Evolutionary conservation across 2,888 invertebrate species (phyloP), one percentile per base, ranked within the genome.

Genomic region (Timandra comae): DNA sequence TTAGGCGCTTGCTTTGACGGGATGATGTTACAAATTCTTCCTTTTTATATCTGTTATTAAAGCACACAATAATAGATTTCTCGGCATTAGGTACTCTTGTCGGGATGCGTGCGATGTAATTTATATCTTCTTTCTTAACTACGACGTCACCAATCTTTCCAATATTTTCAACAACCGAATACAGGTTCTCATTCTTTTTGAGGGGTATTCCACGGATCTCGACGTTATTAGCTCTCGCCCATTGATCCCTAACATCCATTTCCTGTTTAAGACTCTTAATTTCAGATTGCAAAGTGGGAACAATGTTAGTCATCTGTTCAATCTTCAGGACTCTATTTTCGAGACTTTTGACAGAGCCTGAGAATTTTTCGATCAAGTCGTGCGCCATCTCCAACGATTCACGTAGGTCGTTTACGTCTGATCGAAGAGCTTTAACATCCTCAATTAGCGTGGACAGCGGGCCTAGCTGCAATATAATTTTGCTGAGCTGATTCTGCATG

Each of bases 221-320:
- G 7, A 21, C 21, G 21, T 21, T 21, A 8, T 21, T 21, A n/a
- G n/a, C n/a, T n/a, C n/a, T n/a, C n/a, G n/a, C n/a, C n/a, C n/a
- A n/a, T n/a, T n/a, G n/a, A n/a, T 33, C 29, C 12, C 12, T 23
- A 7, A 19, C 29, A 7, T 33, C 13, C 7, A 25, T 12, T 25
- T 29, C 25, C 1, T 22, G 29, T 8, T 25, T 16, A 6, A 33
- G 11, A 7, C 8, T 12, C 6, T 9, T 19, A 3, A 33, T 23
- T 7, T 29, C 29, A n/a, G 29, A 23, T 12, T 33, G 29, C 3
- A 33, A 5, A 12, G 12, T n/a, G 4, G 25, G 20, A 12, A 33
- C 7, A 2, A 7, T 29, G 1, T 20, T 6, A 2, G 30, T 25
- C 7, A 6, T 19, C 25, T 26, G 25, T 7, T 30, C 16, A 2